Evolutionary conservation across 2,113 vertebrate genomes (phyloP).

Genomic region (Coptodon rendalli): DNA sequence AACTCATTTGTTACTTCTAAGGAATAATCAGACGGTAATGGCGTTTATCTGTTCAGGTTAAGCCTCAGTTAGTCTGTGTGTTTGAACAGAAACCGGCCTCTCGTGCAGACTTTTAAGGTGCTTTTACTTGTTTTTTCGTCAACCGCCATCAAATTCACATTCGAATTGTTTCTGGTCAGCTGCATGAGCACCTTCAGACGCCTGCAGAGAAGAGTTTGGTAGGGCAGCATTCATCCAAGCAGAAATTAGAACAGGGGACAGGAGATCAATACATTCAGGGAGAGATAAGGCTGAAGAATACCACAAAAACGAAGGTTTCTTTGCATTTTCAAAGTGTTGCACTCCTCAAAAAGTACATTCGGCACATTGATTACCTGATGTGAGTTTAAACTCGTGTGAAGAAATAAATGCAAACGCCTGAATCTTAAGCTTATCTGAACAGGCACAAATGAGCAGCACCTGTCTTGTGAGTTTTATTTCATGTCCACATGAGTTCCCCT

Average conservation of each 20-base stretch:
- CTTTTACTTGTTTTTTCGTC: background rate
- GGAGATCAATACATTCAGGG: slow-evolving; percentile 43
- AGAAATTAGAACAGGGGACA: slow-evolving; percentile 12
- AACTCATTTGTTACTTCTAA: slow-evolving; percentile 8
- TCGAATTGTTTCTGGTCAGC: background rate
- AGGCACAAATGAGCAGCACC: slow-evolving; percentile 10
- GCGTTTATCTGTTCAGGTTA: background rate
- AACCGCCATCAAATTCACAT: background rate
- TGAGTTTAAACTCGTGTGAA: background rate
- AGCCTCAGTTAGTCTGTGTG: background rate
- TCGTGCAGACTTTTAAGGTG: background rate
- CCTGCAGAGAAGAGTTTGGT: background rate
- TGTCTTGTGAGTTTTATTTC: slow-evolving; percentile 38
- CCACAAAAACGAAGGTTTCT: background rate
- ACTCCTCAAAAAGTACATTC: background rate
- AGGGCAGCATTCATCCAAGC: background rate
- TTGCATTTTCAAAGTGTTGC: background rate
- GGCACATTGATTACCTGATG: background rate
- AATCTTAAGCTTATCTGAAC: background rate
- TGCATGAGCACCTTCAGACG: background rate
- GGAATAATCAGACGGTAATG: background rate
- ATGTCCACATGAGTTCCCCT: background rate
- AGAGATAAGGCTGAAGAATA: background rate
- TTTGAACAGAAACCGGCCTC: background rate
- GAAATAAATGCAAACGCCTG: background rate